These are phyloP conservation scores for Hippocampus comes DNA, from an alignment of 2,113 vertebrate species.

Conservation along the genomic window DNA sequence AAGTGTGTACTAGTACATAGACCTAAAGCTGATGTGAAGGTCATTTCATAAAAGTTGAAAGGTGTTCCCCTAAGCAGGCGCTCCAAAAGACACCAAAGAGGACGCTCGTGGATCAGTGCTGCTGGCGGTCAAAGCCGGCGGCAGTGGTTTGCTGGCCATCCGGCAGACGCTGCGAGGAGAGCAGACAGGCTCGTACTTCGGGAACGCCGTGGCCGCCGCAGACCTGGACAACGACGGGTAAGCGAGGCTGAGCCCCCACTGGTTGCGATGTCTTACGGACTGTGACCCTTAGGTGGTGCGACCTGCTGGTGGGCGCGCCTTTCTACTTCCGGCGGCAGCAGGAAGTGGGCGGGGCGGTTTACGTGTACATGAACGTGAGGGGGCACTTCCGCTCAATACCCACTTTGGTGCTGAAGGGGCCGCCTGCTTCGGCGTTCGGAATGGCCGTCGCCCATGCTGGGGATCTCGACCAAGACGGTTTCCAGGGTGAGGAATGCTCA, in stretches of 20 bases:
- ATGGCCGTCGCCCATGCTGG: slow-evolving; percentile 79
- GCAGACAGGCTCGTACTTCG: slow-evolving; percentile 90
- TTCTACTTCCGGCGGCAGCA: slow-evolving; percentile 82
- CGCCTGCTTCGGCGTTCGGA: slow-evolving; percentile 78
- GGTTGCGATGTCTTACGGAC: neutral
- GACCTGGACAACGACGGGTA: slow-evolving; percentile 90
- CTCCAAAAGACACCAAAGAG: slow-evolving; percentile 73
- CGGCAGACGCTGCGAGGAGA: slow-evolving; percentile 71
- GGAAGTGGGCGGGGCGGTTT: slow-evolving; percentile 82
- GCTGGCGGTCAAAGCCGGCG: slow-evolving; percentile 47
- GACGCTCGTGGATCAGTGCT: slow-evolving; percentile 77
- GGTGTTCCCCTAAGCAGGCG: slow-evolving; percentile 61
- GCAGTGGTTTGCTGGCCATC: neutral
- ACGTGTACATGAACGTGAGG: slow-evolving; percentile 84
- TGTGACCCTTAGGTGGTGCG: slow-evolving; percentile 80
- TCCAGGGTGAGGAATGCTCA: slow-evolving; percentile 76
- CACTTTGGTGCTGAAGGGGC: slow-evolving; percentile 72
- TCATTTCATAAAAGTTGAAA: neutral
- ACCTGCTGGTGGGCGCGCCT: slow-evolving; percentile 88
- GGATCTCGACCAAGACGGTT: slow-evolving; percentile 89
- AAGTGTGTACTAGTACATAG: neutral
- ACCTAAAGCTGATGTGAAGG: neutral
- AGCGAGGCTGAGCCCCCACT: neutral
- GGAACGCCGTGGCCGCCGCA: slow-evolving; percentile 79
- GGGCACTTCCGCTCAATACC: slow-evolving; percentile 68